These are phyloP conservation scores for Atractosteus spatula DNA, from an alignment of 2,113 vertebrate species.

Conservation along the genomic window DNA sequence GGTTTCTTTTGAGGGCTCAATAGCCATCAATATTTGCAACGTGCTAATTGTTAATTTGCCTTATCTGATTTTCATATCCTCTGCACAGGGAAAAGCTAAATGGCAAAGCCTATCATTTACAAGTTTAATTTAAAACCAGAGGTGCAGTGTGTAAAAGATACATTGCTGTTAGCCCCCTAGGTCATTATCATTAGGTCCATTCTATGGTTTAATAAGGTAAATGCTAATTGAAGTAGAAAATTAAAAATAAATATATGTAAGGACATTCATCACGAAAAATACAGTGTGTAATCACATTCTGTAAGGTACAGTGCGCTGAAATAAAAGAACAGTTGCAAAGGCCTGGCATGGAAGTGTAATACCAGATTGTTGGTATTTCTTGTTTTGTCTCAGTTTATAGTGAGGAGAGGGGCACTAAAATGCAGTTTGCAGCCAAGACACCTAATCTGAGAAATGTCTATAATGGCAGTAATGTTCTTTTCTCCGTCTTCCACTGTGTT, in stretches of 20 bases:
- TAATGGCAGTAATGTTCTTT: slow-evolving; percentile 21
- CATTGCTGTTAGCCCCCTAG: slow-evolving; percentile 30
- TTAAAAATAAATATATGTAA: slow-evolving; percentile 23
- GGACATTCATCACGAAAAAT: no score
- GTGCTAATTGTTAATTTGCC: slow-evolving; percentile 39
- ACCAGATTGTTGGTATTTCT: slow-evolving; percentile 9
- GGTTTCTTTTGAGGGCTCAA: not conserved
- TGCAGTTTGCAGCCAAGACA: not conserved
- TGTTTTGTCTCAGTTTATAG: slow-evolving; percentile 35
- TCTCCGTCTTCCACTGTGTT: slow-evolving; percentile 30
- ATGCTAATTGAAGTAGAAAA: slow-evolving; percentile 47
- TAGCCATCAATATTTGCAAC: not conserved
- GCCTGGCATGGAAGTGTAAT: no score
- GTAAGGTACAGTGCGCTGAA: no score
- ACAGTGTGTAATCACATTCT: no score
- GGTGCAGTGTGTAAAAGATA: slow-evolving; percentile 50
- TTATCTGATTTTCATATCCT: slow-evolving; percentile 30
- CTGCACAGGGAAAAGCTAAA: slow-evolving; percentile 28
- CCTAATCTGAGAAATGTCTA: not conserved
- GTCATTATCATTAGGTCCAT: slow-evolving; percentile 48
- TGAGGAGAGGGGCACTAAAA: not conserved
- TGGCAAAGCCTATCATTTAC: slow-evolving; percentile 44
- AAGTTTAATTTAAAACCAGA: slow-evolving; percentile 54
- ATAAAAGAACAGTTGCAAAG: no score
- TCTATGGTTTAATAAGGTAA: slow-evolving; percentile 40